phyloP scores from a whole-genome alignment of 2,113 vertebrate species.

The Dermatemys mawii region DNA sequence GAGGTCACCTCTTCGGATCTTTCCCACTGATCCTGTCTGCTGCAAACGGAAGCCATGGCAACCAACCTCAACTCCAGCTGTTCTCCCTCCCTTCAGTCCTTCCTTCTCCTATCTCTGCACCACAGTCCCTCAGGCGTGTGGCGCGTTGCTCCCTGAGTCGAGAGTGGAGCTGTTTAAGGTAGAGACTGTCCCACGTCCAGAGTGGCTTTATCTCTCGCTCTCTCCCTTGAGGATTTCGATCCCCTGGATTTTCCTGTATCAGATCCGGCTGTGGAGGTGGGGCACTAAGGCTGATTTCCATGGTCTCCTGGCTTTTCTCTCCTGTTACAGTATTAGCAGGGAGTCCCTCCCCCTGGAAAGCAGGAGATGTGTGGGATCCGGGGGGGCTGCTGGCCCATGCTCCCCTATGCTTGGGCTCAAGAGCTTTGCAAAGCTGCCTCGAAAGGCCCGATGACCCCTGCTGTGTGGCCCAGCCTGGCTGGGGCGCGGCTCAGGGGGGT shows the following conservation, averaged over 20 bases:
- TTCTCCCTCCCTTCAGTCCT: slow-evolving; percentile 28
- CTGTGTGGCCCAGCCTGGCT: not conserved
- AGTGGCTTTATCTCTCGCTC: slow-evolving; percentile 13
- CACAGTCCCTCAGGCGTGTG: not conserved
- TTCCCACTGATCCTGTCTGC: slow-evolving; percentile 71
- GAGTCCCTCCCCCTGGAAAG: not conserved
- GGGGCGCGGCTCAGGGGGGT: not conserved
- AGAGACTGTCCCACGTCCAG: not conserved
- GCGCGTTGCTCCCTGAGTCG: not conserved
- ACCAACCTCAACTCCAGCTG: slow-evolving; percentile 54
- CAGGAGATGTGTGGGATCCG: not conserved
- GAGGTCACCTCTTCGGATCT: slow-evolving; percentile 78
- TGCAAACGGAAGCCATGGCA: slow-evolving; percentile 88
- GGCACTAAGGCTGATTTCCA: not conserved
- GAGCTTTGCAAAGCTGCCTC: not conserved
- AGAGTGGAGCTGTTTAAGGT: slow-evolving; percentile 26
- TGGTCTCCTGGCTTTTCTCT: not conserved
- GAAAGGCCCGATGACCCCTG: not conserved
- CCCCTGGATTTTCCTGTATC: not conserved
- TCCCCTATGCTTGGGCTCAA: not conserved
- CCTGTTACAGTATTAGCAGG: not conserved
- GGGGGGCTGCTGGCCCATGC: not conserved
- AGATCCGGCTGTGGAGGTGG: not conserved
- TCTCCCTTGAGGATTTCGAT: not conserved
- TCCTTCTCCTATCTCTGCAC: not conserved